phyloP scores from a whole-genome alignment of 2,888 invertebrate species.

The Protophormia terraenovae region DNA sequence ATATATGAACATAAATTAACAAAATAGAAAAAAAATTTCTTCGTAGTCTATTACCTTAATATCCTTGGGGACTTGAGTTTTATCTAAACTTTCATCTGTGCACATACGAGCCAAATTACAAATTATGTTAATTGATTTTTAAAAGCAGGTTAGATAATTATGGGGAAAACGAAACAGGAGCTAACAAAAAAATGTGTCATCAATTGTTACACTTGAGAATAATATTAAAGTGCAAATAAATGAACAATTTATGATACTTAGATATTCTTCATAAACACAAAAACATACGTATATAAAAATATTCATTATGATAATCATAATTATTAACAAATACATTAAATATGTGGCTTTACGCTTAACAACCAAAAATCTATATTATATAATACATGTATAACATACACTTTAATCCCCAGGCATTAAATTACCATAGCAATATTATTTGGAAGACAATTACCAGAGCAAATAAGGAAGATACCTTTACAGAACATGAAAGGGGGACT shows the following conservation, averaged over 20 bases:
- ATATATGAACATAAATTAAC: not conserved
- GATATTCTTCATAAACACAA: not conserved
- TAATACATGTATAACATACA: not conserved
- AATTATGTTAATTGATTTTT: conserved; percentile 50
- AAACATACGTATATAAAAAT: not conserved
- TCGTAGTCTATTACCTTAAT: not conserved
- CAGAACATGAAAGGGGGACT: too few species aligned
- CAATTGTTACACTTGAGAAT: not conserved
- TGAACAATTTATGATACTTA: not conserved
- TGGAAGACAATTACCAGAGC: not conserved
- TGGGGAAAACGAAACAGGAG: not conserved
- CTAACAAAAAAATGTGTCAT: not conserved
- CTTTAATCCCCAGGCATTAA: not conserved
- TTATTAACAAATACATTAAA: not conserved
- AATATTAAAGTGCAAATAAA: not conserved
- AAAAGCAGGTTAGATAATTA: conserved; percentile 23
- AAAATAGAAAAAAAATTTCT: not conserved
- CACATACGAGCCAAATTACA: not conserved
- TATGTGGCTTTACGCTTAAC: not conserved
- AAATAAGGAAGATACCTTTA: not conserved
- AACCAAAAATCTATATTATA: not conserved
- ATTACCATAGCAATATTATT: not conserved
- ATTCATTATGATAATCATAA: not conserved
- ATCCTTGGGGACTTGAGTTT: conserved; percentile 14
- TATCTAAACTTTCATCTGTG: conserved; percentile 22